Percentiles rank a stretch among this genome's conserved stretches.
These are phyloP conservation scores for Scylla paramamosain DNA, from an alignment of 1,140 invertebrate genomes.

Conservation along the genomic window DNA sequence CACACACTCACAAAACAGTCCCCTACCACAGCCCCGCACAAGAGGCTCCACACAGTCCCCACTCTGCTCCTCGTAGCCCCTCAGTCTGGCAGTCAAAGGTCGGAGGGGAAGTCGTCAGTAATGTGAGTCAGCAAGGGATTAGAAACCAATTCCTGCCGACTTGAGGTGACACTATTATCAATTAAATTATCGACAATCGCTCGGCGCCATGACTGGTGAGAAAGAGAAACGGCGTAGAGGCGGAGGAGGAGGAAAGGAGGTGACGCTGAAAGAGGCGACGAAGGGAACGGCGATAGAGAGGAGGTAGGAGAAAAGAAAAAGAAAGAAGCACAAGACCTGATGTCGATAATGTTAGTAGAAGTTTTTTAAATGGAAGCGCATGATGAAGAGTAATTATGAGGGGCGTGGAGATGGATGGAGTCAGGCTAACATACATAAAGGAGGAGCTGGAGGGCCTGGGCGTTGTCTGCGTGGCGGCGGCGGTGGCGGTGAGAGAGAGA, in stretches of 20 bases:
- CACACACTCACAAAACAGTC: too few species aligned
- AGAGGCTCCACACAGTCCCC: background rate
- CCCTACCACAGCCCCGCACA: too few species aligned
- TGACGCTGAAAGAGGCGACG: background rate
- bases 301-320: background rate
- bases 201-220: background rate
- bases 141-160: background rate
- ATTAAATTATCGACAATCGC: slow-evolving; percentile 43
- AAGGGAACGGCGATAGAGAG: background rate
- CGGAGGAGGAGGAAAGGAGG: background rate
- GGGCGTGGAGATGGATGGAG: too few species aligned
- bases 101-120: background rate
- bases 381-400: too few species aligned
- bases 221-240: background rate
- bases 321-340: background rate
- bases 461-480: too few species aligned
- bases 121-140: slow-evolving; percentile 21
- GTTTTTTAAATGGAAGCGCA: too few species aligned
- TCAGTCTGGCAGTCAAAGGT: background rate
- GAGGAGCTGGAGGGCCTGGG: too few species aligned
- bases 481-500: background rate
- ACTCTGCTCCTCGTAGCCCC: background rate
- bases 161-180: slow-evolving; percentile 32
- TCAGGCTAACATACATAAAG: too few species aligned
- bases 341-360: too few species aligned